Evolutionary conservation across 37 sponge, comb jelly and placozoan species (phyloP), one percentile per base, ranked within the genome.

Genomic region (Halichondria panicea): DNA sequence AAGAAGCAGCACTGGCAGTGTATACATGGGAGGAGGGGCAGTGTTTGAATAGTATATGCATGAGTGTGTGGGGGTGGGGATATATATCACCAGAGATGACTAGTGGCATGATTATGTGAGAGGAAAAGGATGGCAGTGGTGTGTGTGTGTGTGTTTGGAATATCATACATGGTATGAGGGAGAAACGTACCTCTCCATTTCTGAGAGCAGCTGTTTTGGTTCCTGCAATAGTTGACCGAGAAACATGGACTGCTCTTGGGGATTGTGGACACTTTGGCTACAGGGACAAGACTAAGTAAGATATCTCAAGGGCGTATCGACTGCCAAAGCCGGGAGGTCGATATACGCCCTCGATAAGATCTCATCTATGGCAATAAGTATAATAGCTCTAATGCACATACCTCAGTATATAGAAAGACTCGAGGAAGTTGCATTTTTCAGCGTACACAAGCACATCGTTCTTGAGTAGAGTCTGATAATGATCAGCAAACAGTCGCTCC

Each of bases 341-440:
- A 32, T 37, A n/a, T 25, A 60, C 25, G 42, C 67, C 12, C 67
- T 24, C 67, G 34, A 66, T 11, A 66, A n/a, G 13, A 13, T 11
- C 11, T 22, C 5, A 11, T 38, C 38, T 35, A 36, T 11, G 11
- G 42, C 22, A 66, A 9, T 24, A 8, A 8, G 40, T 22, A 8
- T 60, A 60, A 18, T 27, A 28, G 62, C 30, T 60, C n/a, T n/a
- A 28, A 25, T 27, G 37, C 48, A 44, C 66, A 25, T 34, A 70
- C 80, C 71, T 68, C 8, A 83, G 34, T 35, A 68, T 59, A 27
- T 59, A 3, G 19, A 83, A 66, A 32, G 48, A 34, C 55, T 83
- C 84, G 32, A 83, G 68, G 54, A 83, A 75, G 38, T 5, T 33
- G 32, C 70, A 57, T 53, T 75, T 83, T 70, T 75, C 76, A 55